Evolutionary conservation across 2,888 invertebrate species (phyloP).

Genomic region (Cybosia mesomella): DNA sequence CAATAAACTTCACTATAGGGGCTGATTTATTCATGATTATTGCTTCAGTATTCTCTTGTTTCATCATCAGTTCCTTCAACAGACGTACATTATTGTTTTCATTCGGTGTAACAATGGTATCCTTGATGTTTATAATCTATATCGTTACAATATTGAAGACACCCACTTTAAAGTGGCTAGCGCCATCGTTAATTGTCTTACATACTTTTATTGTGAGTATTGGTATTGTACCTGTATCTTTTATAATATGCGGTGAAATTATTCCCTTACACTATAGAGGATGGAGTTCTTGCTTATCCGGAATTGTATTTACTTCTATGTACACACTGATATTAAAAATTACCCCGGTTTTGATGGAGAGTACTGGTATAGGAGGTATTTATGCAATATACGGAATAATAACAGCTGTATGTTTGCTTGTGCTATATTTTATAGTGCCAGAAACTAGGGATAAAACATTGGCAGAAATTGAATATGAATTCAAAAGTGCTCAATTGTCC

Average conservation of each 20-base stretch:
- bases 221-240: conserved; percentile 55
- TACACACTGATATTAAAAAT: conserved; percentile 56
- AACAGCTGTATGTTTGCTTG: conserved; percentile 46
- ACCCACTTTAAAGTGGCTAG: conserved; percentile 44
- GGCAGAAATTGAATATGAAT: conserved; percentile 61
- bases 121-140: conserved; percentile 55
- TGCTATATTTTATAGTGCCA: conserved; percentile 57
- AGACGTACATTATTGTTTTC: conserved; percentile 58
- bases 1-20: conserved; percentile 57
- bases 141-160: conserved; percentile 49
- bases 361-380: conserved; percentile 53
- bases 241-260: conserved; percentile 57
- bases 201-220: conserved; percentile 53
- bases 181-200: conserved; percentile 53
- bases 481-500: conserved; percentile 40
- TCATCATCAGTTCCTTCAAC: conserved; percentile 50
- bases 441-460: conserved; percentile 65
- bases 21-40: conserved; percentile 53
- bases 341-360: conserved; percentile 57
- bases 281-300: conserved; percentile 50
- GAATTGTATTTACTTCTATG: conserved; percentile 54
- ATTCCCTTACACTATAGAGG: conserved; percentile 64
- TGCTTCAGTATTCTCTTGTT: conserved; percentile 50
- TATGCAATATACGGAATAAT: conserved; percentile 54
- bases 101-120: conserved; percentile 47